These are phyloP conservation scores for Eleginops maclovinus DNA, from an alignment of 2,113 vertebrate genomes.

Conservation along the genomic window DNA sequence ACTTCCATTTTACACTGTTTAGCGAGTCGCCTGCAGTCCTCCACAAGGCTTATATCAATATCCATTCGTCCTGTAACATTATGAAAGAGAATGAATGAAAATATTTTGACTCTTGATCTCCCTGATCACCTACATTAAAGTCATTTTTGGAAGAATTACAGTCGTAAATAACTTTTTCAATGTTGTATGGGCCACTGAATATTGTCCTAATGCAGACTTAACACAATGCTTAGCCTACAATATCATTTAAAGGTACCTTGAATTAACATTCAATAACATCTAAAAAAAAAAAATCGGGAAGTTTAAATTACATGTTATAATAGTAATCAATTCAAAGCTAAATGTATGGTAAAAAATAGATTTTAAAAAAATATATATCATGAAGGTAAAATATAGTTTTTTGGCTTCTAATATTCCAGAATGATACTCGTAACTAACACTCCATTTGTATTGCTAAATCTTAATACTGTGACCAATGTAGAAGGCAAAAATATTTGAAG, in stretches of 20 bases:
- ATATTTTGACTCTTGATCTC: background rate
- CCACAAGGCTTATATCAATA: slow-evolving; percentile 91
- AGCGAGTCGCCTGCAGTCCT: slow-evolving; percentile 92
- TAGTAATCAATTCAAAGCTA: too few relatives aligned
- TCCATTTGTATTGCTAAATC: background rate
- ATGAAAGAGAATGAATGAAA: background rate
- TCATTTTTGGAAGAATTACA: too few relatives aligned
- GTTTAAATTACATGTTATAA: too few relatives aligned
- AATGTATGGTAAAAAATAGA: too few relatives aligned
- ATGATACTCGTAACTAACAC: background rate
- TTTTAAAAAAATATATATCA: too few relatives aligned
- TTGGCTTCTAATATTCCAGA: background rate
- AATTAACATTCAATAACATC: too few relatives aligned
- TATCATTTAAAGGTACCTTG: background rate
- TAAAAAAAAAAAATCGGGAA: too few relatives aligned
- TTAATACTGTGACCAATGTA: background rate
- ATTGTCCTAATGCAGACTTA: too few relatives aligned
- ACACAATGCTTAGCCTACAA: background rate
- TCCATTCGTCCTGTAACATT: slow-evolving; percentile 88
- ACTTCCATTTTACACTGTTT: slow-evolving; percentile 94
- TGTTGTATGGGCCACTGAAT: too few relatives aligned
- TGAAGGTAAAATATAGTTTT: background rate
- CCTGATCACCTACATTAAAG: too few relatives aligned
- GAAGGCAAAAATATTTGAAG: background rate
- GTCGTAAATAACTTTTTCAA: background rate